Conservation (phyloP, 2,888 invertebrate species). For the Drosophila meridionalis region DNA sequence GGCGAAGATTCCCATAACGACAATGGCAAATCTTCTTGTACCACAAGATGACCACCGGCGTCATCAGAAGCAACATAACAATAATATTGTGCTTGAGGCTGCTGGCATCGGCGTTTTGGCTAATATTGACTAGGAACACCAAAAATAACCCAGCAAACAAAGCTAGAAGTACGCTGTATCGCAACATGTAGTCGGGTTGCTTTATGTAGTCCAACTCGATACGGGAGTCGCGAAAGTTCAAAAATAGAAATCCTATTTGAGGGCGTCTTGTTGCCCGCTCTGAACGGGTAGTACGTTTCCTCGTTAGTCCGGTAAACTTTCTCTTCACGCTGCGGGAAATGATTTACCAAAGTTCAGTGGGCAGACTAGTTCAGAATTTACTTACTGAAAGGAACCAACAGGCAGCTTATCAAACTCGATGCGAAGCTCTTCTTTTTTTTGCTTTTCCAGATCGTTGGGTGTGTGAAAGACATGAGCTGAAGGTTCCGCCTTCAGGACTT, state of each 20-base stretch:
- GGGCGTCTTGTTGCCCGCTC: background rate
- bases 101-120: background rate
- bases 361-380: background rate
- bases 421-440: constrained; percentile 89
- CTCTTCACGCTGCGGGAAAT: background rate
- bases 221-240: constrained; percentile 87
- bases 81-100: background rate
- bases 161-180: constrained; percentile 90
- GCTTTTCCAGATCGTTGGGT: background rate
- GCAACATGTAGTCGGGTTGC: constrained; percentile 92
- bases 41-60: constrained; percentile 90
- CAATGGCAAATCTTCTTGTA: constrained; percentile 90
- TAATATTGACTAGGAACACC: constrained; percentile 86
- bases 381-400: constrained; percentile 90
- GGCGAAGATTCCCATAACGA: constrained; percentile 74
- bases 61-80: constrained; percentile 80
- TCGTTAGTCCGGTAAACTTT: background rate
- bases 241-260: constrained; percentile 84
- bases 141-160: constrained; percentile 87
- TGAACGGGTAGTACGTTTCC: background rate
- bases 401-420: constrained; percentile 92
- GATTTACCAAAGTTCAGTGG: background rate
- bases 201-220: constrained; percentile 90
- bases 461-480: background rate
- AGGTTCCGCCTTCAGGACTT: too few species aligned